These are phyloP conservation scores for Tetragnatha montana DNA, from an alignment of 2,888 invertebrate genomes.

Conservation along the genomic window DNA sequence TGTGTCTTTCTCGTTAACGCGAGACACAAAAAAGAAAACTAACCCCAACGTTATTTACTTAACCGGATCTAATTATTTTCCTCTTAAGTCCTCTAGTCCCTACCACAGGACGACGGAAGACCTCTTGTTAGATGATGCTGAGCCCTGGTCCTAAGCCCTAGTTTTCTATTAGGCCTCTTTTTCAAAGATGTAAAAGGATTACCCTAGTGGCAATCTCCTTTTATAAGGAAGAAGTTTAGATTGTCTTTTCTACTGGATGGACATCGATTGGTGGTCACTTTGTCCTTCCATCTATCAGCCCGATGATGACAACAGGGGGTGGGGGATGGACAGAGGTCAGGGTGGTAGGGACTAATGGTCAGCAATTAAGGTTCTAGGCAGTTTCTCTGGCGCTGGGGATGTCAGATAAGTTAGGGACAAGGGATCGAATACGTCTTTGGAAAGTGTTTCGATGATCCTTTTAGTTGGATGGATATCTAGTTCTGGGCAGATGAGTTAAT, in stretches of 20 bases:
- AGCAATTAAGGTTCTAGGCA: neutral
- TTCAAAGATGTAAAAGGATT: conserved; percentile 1
- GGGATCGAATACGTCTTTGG: neutral
- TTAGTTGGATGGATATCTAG: neutral
- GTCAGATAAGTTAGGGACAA: neutral
- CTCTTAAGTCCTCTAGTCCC: neutral
- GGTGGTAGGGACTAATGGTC: conserved; percentile 5
- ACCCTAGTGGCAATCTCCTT: neutral
- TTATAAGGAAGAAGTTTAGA: neutral
- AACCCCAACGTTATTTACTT: neutral
- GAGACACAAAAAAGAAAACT: neutral
- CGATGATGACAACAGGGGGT: conserved; percentile 1
- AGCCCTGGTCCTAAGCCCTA: neutral
- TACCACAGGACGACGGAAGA: neutral
- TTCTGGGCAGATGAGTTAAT: neutral
- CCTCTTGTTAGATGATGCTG: neutral
- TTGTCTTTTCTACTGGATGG: neutral
- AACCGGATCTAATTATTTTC: neutral
- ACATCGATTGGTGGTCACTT: neutral
- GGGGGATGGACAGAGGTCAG: conserved; percentile 19
- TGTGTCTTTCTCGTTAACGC: neutral
- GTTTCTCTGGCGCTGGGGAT: neutral
- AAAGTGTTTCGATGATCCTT: neutral
- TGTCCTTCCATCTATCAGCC: neutral
- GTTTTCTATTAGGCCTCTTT: neutral